Evolutionary conservation across 2,888 invertebrate species (phyloP), one percentile per base, ranked within the genome.

Genomic region (Diachrysia chrysitis): DNA sequence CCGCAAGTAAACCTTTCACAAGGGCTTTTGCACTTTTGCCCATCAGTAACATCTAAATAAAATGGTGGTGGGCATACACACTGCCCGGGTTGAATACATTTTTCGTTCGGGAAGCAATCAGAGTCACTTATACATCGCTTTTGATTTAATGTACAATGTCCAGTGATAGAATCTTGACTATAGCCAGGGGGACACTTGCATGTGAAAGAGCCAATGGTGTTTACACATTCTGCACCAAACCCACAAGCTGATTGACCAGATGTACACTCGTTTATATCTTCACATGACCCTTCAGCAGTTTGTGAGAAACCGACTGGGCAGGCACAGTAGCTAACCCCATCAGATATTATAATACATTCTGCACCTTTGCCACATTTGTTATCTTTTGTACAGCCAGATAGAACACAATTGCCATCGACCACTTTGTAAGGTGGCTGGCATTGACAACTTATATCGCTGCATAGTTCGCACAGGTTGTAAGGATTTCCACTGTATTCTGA

Each of bases 41-140:
- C 97, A 86, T 98, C 98, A 21, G 96, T 95, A 12, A 97, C 96
- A 87, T 99, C 98, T 35, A 97, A 96, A 90, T 98, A 98, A 93
- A 97, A 99, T 0, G 99, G 99, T 19, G 98, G 98, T 32, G 98
- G 98, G 87, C 99, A 99, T 19, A 98, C 96, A 86, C 99, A 99
- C 91, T 98, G 97, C 0, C 98, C 98, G 1, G 98, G 98, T 89
- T 98, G 98, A 29, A 98, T 97, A 88, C 99, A 99, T 90, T 98
- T 98, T 91, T 99, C 98, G 87, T 99, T 98, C 0, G 97, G 90
- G 63, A 97, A 96, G 87, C 99, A 99, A 87, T 98, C 98, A 65
- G 96, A 96, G 86, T 98, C 98, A 74, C 96, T 97, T 3, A 97
- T 96, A 86, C 98, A 99, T 73, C 97, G 96, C 77, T 98, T 97